These are phyloP conservation scores for Cecropterus lyciades DNA, from an alignment of 1,140 invertebrate species.

Conservation along the genomic window DNA sequence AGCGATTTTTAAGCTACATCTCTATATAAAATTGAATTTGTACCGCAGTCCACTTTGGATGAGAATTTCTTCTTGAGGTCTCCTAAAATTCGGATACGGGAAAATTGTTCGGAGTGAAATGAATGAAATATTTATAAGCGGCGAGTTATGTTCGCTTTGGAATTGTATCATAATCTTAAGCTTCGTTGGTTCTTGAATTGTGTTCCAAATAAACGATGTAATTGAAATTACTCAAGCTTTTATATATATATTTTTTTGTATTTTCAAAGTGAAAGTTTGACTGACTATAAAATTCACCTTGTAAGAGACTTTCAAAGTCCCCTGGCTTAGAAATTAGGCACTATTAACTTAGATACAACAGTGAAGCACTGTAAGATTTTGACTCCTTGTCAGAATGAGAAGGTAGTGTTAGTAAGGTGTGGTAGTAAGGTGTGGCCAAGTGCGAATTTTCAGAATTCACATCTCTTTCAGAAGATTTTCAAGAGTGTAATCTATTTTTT, in stretches of 20 bases:
- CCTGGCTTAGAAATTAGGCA: too few relatives aligned
- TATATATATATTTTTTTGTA: neutral
- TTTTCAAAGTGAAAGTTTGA: too few relatives aligned
- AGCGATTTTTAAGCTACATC: conserved; percentile 45
- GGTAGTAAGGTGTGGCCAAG: too few relatives aligned
- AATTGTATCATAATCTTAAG: conserved; percentile 19
- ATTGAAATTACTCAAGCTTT: conserved; percentile 1
- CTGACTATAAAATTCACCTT: too few relatives aligned
- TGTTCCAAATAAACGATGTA: conserved; percentile 6
- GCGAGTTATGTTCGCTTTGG: conserved; percentile 21
- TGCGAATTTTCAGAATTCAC: too few relatives aligned
- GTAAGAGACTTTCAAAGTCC: too few relatives aligned
- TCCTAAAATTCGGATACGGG: conserved; percentile 23
- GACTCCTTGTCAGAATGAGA: too few relatives aligned
- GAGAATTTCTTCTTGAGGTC: conserved; percentile 26
- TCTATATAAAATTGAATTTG: conserved; percentile 36
- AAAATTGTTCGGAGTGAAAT: conserved; percentile 23
- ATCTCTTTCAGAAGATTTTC: too few relatives aligned
- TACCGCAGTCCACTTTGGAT: conserved; percentile 31
- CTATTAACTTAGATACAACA: too few relatives aligned
- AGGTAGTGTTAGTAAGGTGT: too few relatives aligned
- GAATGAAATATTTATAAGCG: conserved; percentile 27
- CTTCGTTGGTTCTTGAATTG: conserved; percentile 16
- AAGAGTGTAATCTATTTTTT: too few relatives aligned
- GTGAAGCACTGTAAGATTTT: too few relatives aligned